phyloP scores from a whole-genome alignment of 2,113 vertebrate genomes.

The Sminthopsis crassicaudata region DNA sequence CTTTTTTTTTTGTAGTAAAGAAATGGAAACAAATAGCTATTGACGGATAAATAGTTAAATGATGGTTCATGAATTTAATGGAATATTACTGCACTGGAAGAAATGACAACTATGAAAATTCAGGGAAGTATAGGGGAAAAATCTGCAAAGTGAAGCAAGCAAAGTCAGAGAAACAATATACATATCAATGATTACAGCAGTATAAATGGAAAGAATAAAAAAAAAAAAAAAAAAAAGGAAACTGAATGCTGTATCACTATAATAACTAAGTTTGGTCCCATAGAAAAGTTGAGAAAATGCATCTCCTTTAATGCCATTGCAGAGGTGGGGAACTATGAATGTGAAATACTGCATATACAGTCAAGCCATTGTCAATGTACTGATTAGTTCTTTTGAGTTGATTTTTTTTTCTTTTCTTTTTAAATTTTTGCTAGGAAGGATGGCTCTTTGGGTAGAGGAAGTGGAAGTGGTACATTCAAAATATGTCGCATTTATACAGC shows the following conservation, averaged over 20 bases:
- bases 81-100: not conserved
- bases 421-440: not conserved
- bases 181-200: not conserved
- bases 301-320: not conserved
- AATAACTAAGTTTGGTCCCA: not conserved
- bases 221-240: not conserved
- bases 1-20: not conserved
- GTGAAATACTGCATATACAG: not conserved
- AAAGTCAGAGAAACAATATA: not conserved
- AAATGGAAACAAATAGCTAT: not conserved
- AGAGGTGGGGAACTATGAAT: not conserved
- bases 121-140: not conserved
- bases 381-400: not conserved
- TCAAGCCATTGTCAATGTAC: not conserved
- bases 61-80: not conserved
- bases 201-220: not conserved
- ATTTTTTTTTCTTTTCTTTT: not conserved
- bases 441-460: not conserved
- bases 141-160: not conserved
- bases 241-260: not conserved
- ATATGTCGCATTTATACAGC: not conserved
- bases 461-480: not conserved
- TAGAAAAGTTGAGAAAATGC: not conserved
- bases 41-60: not conserved
- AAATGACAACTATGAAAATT: not conserved